These are phyloP conservation scores for Ornithoptera alexandrae DNA, from an alignment of 2,888 invertebrate genomes.

Conservation along the genomic window DNA sequence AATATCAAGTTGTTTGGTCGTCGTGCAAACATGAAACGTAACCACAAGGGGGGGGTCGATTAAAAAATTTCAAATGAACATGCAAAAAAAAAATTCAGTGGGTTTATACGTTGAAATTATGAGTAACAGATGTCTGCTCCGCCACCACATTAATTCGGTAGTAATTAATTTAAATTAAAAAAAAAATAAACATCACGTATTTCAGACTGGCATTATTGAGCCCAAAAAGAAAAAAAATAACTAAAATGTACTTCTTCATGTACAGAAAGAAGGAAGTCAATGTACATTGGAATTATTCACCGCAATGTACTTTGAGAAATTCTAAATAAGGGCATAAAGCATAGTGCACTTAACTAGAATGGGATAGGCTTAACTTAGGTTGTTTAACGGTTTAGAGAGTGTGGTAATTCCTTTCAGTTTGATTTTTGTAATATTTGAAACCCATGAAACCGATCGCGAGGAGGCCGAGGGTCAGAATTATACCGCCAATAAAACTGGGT, in stretches of 20 bases:
- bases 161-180: conserved; percentile 22
- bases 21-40: background rate
- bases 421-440: conserved; percentile 92
- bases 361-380: conserved; percentile 36
- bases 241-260: conserved; percentile 30
- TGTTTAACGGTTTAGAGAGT: conserved; percentile 84
- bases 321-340: conserved; percentile 31
- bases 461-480: conserved; percentile 88
- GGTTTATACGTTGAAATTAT: conserved; percentile 39
- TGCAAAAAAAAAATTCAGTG: conserved; percentile 40
- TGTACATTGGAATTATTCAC: conserved; percentile 12
- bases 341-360: conserved; percentile 62
- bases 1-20: background rate
- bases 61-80: conserved; percentile 36
- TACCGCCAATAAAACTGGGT: conserved; percentile 91
- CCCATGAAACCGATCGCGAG: conserved; percentile 90
- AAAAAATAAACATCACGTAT: conserved; percentile 19
- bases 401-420: conserved; percentile 92
- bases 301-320: conserved; percentile 32
- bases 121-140: conserved; percentile 33
- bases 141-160: conserved; percentile 32
- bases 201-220: conserved; percentile 29
- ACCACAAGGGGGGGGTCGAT: background rate
- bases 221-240: conserved; percentile 30
- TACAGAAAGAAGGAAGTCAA: conserved; percentile 24